These are phyloP conservation scores for Cnemophilus loriae DNA, from an alignment of 2,113 vertebrate species.

Conservation along the genomic window DNA sequence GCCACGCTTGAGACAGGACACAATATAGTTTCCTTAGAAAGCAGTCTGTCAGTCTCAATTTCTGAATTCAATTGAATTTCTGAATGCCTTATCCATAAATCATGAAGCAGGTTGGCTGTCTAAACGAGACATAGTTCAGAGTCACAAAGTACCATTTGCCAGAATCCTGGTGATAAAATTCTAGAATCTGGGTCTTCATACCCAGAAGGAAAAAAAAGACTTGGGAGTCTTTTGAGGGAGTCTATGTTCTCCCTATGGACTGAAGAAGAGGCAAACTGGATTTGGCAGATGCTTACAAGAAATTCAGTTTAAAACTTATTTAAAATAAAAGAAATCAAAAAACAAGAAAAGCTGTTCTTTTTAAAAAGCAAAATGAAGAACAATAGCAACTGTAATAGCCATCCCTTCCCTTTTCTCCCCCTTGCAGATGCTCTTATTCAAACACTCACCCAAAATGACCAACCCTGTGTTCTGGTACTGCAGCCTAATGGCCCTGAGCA, in stretches of 20 bases:
- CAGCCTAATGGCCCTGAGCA: rapidly evolving
- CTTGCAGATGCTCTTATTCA: background rate
- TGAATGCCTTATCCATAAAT: background rate
- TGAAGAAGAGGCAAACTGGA: background rate
- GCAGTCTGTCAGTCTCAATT: background rate
- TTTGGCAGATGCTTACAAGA: background rate
- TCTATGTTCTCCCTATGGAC: background rate
- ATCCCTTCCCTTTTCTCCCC: background rate
- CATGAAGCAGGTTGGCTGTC: background rate
- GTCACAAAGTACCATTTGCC: background rate
- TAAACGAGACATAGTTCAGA: background rate
- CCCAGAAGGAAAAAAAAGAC: background rate
- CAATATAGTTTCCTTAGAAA: background rate
- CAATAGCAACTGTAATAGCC: background rate
- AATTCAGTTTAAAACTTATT: background rate
- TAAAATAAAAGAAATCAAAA: background rate
- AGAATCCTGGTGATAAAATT: background rate
- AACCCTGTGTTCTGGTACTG: rapidly evolving
- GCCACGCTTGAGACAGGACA: background rate
- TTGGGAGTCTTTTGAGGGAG: background rate
- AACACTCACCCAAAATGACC: background rate
- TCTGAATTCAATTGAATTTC: background rate
- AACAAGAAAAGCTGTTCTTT: background rate
- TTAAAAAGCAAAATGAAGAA: background rate
- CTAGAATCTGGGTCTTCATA: background rate